A percentile compares a stretch with the other conserved stretches of the same genome.
phyloP scores from a whole-genome alignment of 2,888 invertebrate species.

The Timema podura region DNA sequence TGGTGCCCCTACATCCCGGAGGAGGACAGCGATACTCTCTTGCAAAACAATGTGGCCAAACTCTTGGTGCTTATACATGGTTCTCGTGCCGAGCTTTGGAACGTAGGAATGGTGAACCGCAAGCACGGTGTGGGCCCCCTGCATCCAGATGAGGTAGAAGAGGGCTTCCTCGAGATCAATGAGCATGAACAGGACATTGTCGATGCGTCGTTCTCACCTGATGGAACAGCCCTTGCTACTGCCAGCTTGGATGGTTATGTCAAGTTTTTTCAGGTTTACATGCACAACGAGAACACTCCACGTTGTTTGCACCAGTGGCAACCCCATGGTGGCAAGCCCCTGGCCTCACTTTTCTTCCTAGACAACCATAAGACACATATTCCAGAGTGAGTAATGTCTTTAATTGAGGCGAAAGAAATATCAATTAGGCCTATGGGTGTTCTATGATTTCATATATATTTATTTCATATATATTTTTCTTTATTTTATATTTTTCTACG shows the following conservation, averaged over 20 bases:
- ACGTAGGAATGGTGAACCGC: constrained; percentile 47
- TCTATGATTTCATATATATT: constrained; percentile 14
- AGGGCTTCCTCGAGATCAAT: constrained; percentile 54
- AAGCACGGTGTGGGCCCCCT: constrained; percentile 46
- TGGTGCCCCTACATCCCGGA: constrained; percentile 92
- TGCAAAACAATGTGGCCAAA: constrained; percentile 63
- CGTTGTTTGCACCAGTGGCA: constrained; percentile 90
- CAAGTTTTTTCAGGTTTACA: constrained; percentile 86
- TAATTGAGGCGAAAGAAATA: neutral
- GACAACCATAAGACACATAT: constrained; percentile 81
- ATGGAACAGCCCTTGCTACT: constrained; percentile 90
- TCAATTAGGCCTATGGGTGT: neutral
- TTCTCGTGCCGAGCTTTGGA: constrained; percentile 55
- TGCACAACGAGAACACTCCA: constrained; percentile 63
- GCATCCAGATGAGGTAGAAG: constrained; percentile 43
- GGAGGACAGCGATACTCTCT: constrained; percentile 56
- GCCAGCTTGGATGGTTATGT: constrained; percentile 85
- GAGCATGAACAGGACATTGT: constrained; percentile 64
- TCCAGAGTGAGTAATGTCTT: constrained; percentile 35
- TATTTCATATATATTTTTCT: constrained; percentile 15
- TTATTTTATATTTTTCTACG: constrained; percentile 36
- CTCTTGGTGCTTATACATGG: constrained; percentile 78
- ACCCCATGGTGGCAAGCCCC: constrained; percentile 83
- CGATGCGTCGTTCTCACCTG: constrained; percentile 88
- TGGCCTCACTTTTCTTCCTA: constrained; percentile 87